These are phyloP conservation scores for Drosophila eugracilis DNA, from an alignment of 1,140 invertebrate genomes.

Conservation along the genomic window DNA sequence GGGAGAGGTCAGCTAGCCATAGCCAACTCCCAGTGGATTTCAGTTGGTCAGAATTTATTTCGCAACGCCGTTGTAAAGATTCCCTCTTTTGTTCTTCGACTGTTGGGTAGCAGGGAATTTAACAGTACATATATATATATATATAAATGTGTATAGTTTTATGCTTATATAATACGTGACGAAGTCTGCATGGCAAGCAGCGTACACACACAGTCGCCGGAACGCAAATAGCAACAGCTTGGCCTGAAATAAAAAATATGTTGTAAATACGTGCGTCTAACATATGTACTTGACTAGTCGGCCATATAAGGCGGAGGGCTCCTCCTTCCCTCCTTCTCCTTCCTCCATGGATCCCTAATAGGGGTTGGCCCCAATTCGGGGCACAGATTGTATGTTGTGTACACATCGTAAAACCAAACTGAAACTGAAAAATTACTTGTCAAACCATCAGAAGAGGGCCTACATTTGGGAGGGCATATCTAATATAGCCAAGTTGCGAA, in stretches of 20 bases:
- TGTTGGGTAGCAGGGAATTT: constrained; percentile 6
- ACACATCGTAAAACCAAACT: constrained; percentile 40
- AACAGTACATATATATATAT: constrained; percentile 4
- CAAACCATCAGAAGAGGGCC: constrained; percentile 28
- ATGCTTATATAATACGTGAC: constrained; percentile 65
- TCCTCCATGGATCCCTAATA: constrained; percentile 20
- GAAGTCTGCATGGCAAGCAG: constrained; percentile 53
- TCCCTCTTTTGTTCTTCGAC: constrained; percentile 31
- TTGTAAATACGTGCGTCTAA: constrained; percentile 59
- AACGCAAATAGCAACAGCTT: constrained; percentile 64
- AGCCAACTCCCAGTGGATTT: constrained; percentile 36
- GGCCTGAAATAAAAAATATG: constrained; percentile 50
- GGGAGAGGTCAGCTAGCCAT: background rate
- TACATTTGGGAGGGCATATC: background rate
- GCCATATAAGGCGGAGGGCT: constrained; percentile 17
- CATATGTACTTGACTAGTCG: constrained; percentile 32
- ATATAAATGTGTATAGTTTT: constrained; percentile 20
- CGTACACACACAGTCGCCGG: constrained; percentile 26
- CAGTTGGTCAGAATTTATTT: constrained; percentile 32
- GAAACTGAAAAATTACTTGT: constrained; percentile 41
- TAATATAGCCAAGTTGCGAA: background rate
- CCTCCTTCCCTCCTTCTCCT: background rate
- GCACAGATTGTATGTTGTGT: constrained; percentile 45
- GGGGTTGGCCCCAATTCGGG: constrained; percentile 38
- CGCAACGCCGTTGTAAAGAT: constrained; percentile 41